phyloP scores from a whole-genome alignment of 2,888 invertebrate species.

The Melieria omissa region DNA sequence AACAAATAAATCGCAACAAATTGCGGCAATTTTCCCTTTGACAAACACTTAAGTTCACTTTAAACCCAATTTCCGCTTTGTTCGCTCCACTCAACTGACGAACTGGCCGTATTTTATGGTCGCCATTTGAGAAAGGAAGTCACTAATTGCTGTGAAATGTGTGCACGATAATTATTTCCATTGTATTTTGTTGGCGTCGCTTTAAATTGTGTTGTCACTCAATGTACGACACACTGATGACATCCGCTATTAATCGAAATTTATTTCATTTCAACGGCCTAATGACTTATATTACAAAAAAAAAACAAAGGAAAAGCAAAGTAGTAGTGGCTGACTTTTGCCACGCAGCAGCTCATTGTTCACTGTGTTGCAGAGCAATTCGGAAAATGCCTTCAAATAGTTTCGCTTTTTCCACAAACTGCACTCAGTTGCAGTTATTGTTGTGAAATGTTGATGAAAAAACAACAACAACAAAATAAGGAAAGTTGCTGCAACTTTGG shows the following conservation, averaged over 20 bases:
- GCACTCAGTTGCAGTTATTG: too few relatives aligned
- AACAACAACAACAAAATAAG: slow-evolving; percentile 6
- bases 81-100: too few relatives aligned
- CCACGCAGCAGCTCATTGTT: not conserved
- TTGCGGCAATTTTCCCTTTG: too few relatives aligned
- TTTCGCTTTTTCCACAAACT: too few relatives aligned
- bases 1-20: too few relatives aligned
- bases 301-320: not conserved
- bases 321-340: not conserved
- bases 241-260: slow-evolving; percentile 30
- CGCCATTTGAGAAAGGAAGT: not conserved
- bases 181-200: not conserved
- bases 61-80: too few relatives aligned
- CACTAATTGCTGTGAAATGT: slow-evolving; percentile 2
- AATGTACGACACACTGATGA: slow-evolving; percentile 6
- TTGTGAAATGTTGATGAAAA: not conserved
- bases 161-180: not conserved
- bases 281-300: slow-evolving; percentile 13
- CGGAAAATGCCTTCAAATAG: too few relatives aligned
- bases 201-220: not conserved
- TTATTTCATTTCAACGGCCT: slow-evolving; percentile 22
- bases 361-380: too few relatives aligned
- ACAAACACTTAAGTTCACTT: too few relatives aligned
- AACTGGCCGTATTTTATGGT: too few relatives aligned
- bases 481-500: not conserved